Evolutionary conservation across 2,113 vertebrate species (phyloP).

Genomic region (Jaculus jaculus): DNA sequence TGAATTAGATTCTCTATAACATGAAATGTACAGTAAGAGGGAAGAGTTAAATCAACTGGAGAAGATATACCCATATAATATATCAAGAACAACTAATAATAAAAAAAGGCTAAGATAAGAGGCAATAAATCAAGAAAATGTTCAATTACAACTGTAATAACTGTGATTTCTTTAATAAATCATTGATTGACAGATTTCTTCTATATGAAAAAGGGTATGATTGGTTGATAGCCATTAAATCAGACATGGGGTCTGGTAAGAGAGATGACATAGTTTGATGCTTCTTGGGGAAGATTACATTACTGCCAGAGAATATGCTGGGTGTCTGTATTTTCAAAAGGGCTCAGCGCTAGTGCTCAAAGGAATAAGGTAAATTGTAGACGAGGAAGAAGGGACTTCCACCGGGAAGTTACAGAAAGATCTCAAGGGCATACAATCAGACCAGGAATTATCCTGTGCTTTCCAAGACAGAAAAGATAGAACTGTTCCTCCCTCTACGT

Average conservation of each 20-base stretch:
- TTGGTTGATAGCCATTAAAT: fast-evolving
- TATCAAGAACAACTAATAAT: not conserved
- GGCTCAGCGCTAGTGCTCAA: not conserved
- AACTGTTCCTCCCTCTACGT: not conserved
- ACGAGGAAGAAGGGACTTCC: not conserved
- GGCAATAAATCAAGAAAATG: not conserved
- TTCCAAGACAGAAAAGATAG: constrained; percentile 1
- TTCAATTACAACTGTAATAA: not conserved
- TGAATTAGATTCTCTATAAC: not conserved
- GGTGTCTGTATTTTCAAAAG: not conserved
- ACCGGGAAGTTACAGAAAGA: not conserved
- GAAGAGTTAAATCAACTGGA: not conserved
- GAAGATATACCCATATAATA: not conserved
- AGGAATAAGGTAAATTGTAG: not conserved
- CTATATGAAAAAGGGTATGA: not conserved
- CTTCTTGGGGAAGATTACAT: not conserved
- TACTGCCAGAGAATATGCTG: not conserved
- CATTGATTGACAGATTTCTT: not conserved
- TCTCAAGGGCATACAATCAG: not conserved
- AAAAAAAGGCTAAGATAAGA: not conserved
- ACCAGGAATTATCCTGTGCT: not conserved
- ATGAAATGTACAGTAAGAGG: not conserved
- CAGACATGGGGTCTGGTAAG: fast-evolving
- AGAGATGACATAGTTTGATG: not conserved
- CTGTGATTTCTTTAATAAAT: not conserved